Base-by-base conservation (phyloP, 2,113 vertebrate genomes). In the Myanophis thanlyinensis region DNA sequence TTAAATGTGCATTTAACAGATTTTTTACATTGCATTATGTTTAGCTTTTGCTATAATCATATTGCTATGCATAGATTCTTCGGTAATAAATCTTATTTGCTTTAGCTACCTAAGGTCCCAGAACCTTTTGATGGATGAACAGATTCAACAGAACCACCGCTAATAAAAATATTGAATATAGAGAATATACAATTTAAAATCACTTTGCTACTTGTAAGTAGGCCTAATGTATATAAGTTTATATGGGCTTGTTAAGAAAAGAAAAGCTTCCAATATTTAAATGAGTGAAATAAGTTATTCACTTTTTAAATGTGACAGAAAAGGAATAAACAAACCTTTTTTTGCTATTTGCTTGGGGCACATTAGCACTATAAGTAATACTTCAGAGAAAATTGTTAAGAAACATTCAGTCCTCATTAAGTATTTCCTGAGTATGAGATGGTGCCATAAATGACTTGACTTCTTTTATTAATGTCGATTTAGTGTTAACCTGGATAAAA, bases 51-150 rank as follows among this genome's bases (percentile, higher is more conserved):
- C 35, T 48, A 56, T 84, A 85, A 48, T 92, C 35, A 51, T 48
- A 56, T 53, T 0, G 0, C 8, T 6, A 85, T 27, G 51, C 87
- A 85, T 67, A 91, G 87, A 59, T 88, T 90, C 47, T 62, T 56
- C 62, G 59, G 23, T 12, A 51, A 46, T 35, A 30, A 52, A 13
- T 46, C 35, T 67, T 30, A 87, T 73, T 85, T 20, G 59, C 25
- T 25, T 59, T 87, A 85, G 7, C 44, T 0, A 40, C 87, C 59
- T 46, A 67, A 89, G 59, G 53, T 67, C 48, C 53, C 87, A 89
- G 46, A 91, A 91, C 48, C 62, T 91, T 85, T 86, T 46, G 59
- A 93, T 89, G 87, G 85, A 35, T 91, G 22, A 46, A 52, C 40
- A 53, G 59, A 62, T 9, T 87, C 51, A 91, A 0, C 56, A 25